Evolutionary conservation across 2,888 invertebrate species (phyloP), one percentile per base, ranked within the genome.

Genomic region (Protophormia terraenovae): DNA sequence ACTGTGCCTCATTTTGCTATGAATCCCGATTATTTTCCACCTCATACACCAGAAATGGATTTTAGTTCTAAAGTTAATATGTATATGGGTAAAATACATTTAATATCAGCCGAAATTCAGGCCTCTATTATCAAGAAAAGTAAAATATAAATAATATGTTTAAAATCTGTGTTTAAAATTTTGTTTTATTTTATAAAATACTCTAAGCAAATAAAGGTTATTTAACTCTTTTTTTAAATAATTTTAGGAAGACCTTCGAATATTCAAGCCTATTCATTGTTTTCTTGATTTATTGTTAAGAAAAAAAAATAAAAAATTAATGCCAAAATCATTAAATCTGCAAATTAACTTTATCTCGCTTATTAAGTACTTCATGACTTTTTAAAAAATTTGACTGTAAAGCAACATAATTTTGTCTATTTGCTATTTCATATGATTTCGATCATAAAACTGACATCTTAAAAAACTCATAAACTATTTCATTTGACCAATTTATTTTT

Each of bases 1-100:
- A 19, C 41, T 1, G 24, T 45, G 45, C 1, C 29, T 3, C 29
- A 50, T n/a, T 75, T 75, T 32, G 47, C 64, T 0, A 7, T 75
- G 6, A 35, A 62, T 75, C 75, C 75, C 2, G 75, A 75, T 10
- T 50, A 22, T 47, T 75, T 75, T 19, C 75, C 75, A 3, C 19
- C 19, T 2, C 22, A 29, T 29, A 62, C 47, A 22, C 75, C 75
- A 1, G 75, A 64, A 47, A 64, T 75, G 64, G 50, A 64, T 32
- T 62, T 64, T 22, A n/a, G 45, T 0, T 7, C 35, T 14, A 60
- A 16, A 19, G 14, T 75, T 14, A 50, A 35, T 35, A 16, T 53
- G 10, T 69, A 32, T 50, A 69, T n/a, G 3, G 32, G 24, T 1
- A 69, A 69, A 35, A 16, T 14, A 0, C 53, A 53, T 53, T 22